Evolutionary conservation across 2,888 invertebrate genomes (phyloP), one percentile per base, ranked within the genome.

Genomic region (Dorcus hopei): DNA sequence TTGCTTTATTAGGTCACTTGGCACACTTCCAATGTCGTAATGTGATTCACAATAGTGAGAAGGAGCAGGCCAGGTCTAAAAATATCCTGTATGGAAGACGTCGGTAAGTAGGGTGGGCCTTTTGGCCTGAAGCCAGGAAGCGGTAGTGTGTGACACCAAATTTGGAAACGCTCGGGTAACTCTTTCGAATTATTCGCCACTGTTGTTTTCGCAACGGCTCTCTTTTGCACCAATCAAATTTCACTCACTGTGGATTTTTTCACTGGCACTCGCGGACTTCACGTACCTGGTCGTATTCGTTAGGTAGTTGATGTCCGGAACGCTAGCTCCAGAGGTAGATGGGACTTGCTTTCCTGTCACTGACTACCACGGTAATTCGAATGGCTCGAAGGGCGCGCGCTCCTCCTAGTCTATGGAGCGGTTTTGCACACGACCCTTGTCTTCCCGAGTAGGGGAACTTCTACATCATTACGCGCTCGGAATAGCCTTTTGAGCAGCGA

Each of bases 321-420:
- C 64, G 68, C 68, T 68, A 68, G 70, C 68, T 70, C 70, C 69
- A 68, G 70, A 61, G 49, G 38, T 42, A 48, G 41, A 49, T 69
- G 68, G 69, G 72, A 71, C 69, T 71, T 68, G 72, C 71, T 79
- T 79, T 80, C 79, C 80, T 80, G 77, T 80, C 81, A 80, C 80
- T 78, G 79, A 82, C 82, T 81, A 83, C 82, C 82, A 81, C 82
- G 77, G 79, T 80, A 80, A 72, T 82, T 83, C 83, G 83, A 84
- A 83, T 84, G 83, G 79, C 80, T 79, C 77, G 74, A 76, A 75
- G 74, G 75, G 75, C 76, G 73, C 75, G 75, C 70, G 77, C 77
- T 72, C 76, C 77, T 77, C 72, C 80, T 84, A 83, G 83, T 83
- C 83, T 84, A 83, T 84, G 80, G 79, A 81, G 75, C 75, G 73